Percentiles rank a stretch among this genome's conserved stretches.
phyloP scores from a whole-genome alignment of 2,113 vertebrate genomes.

The Ammospiza caudacuta region DNA sequence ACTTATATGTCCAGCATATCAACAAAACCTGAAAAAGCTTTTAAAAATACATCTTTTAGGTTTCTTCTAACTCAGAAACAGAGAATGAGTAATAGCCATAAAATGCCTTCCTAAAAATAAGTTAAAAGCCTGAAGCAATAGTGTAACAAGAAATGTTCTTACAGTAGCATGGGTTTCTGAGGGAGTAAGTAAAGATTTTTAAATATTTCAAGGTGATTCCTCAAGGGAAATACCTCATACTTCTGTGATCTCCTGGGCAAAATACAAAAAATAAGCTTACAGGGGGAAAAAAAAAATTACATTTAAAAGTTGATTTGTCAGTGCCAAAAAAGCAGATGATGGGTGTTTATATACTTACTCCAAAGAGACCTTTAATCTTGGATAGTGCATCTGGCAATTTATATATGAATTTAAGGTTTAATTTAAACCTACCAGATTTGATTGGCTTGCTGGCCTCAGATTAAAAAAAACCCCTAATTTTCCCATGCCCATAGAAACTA shows the following conservation, averaged over 20 bases:
- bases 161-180: background rate
- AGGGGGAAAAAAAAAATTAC: background rate
- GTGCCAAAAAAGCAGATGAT: background rate
- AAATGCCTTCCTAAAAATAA: background rate
- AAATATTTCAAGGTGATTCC: background rate
- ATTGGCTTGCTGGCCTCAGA: background rate
- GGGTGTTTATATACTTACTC: background rate
- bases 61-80: background rate
- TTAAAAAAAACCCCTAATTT: background rate
- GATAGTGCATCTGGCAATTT: background rate
- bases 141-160: background rate
- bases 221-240: background rate
- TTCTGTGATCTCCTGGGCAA: background rate
- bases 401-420: background rate
- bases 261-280: background rate
- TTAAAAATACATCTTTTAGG: background rate
- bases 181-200: background rate
- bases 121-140: background rate
- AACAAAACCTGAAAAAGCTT: background rate
- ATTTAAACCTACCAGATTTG: background rate
- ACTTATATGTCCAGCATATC: background rate
- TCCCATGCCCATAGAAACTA: background rate
- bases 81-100: background rate
- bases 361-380: background rate
- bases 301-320: background rate